phyloP scores from a whole-genome alignment of 1,140 invertebrate species.

The Lordiphosa collinella region DNA sequence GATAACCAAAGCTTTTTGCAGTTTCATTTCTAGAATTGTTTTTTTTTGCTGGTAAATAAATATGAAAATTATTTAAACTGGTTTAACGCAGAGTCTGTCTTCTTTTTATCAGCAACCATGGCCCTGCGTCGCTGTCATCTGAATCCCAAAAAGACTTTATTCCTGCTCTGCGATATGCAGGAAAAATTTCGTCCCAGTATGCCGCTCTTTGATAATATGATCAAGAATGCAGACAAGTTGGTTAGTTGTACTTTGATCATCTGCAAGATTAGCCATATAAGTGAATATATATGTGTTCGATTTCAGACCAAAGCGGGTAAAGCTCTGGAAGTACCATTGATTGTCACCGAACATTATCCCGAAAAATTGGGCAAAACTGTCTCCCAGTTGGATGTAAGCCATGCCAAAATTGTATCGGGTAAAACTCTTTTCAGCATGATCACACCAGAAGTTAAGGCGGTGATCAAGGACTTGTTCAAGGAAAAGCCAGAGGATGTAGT shows the following conservation, averaged over 20 bases:
- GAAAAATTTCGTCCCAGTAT: conserved; percentile 89
- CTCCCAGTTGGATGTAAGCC: conserved; percentile 86
- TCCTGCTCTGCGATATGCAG: conserved; percentile 93
- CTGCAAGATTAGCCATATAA: conserved; percentile 8
- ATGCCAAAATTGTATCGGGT: conserved; percentile 84
- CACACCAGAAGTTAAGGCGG: conserved; percentile 85
- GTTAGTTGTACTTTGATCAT: conserved; percentile 80
- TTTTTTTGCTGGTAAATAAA: conserved; percentile 4
- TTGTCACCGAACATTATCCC: conserved; percentile 92
- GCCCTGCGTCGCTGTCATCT: conserved; percentile 58
- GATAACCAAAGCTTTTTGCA: background rate
- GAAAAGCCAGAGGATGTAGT: conserved; percentile 83
- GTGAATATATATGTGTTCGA: conserved; percentile 1
- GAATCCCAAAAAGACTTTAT: conserved; percentile 80
- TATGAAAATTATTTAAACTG: too few relatives aligned
- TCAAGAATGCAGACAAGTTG: conserved; percentile 88
- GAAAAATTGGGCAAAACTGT: conserved; percentile 90
- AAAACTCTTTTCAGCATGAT: conserved; percentile 95
- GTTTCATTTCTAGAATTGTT: too few relatives aligned
- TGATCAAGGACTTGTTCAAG: conserved; percentile 82
- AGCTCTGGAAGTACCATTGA: conserved; percentile 88
- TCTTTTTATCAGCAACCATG: conserved; percentile 28
- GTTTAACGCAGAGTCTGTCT: background rate
- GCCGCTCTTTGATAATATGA: conserved; percentile 88
- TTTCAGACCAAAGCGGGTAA: conserved; percentile 85